phyloP scores from a whole-genome alignment of 92 coral and sea anemone genomes.

The Palythoa grandiflora region DNA sequence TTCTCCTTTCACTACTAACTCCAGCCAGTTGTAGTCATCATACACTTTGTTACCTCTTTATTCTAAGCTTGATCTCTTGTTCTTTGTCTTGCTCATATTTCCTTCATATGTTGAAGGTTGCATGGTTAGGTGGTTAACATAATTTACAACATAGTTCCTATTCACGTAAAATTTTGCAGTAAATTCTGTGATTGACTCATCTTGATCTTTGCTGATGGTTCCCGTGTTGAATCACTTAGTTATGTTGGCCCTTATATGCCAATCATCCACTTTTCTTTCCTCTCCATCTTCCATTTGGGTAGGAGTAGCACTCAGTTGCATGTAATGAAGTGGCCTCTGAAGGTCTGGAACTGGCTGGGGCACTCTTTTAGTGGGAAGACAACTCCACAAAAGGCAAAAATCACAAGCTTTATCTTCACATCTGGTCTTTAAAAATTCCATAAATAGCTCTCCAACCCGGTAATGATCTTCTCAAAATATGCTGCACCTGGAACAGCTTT shows the following conservation, averaged over 20 bases:
- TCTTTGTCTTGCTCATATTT: constrained; percentile 50
- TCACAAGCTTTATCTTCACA: constrained; percentile 50
- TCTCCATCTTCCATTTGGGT: constrained; percentile 15
- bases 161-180: constrained; percentile 48
- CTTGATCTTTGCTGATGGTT: constrained; percentile 28
- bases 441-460: constrained; percentile 57
- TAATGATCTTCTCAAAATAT: constrained; percentile 35
- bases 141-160: constrained; percentile 48
- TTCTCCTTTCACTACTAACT: constrained; percentile 36
- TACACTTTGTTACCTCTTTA: neutral
- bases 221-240: constrained; percentile 22
- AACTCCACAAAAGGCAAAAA: constrained; percentile 50
- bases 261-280: constrained; percentile 52
- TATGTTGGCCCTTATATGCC: constrained; percentile 67
- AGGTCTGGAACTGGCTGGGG: constrained; percentile 51
- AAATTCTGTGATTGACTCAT: constrained; percentile 48
- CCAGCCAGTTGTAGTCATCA: constrained; percentile 29
- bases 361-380: constrained; percentile 38
- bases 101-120: constrained; percentile 26
- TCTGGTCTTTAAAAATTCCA: constrained; percentile 53
- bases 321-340: constrained; percentile 46
- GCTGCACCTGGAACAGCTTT: constrained; percentile 30
- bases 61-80: constrained; percentile 7
- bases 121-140: constrained; percentile 48
- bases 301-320: constrained; percentile 24